Conservation (phyloP, 2,888 invertebrate genomes). For the Alsophila aescularia region DNA sequence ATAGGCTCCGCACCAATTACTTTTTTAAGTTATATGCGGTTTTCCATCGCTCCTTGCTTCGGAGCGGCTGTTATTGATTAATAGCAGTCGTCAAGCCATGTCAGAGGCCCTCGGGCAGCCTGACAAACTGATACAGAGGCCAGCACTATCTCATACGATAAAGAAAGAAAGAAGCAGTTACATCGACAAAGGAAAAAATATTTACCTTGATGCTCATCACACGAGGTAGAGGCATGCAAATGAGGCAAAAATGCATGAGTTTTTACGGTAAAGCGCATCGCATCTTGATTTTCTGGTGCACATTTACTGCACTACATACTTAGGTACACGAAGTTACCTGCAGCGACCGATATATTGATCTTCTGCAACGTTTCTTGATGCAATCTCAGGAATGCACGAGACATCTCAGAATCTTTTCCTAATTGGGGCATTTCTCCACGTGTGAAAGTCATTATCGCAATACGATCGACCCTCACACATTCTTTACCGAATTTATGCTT, state of each 20-base stretch:
- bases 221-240: constrained; percentile 27
- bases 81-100: no score
- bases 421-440: constrained; percentile 31
- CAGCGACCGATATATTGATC: constrained; percentile 1
- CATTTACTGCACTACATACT: constrained; percentile 6
- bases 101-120: no score
- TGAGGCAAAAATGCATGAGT: constrained; percentile 29
- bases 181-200: constrained; percentile 11
- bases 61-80: no score
- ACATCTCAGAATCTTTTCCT: constrained; percentile 9
- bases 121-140: no score
- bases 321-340: no score
- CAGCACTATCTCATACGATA: no score
- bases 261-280: constrained; percentile 18
- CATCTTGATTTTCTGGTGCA: constrained; percentile 19
- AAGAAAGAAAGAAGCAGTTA: no score
- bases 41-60: no score
- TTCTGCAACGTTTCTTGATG: constrained; percentile 21
- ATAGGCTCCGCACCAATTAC: no score
- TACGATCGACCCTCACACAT: constrained; percentile 38
- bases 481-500: constrained; percentile 32
- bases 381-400: constrained; percentile 27
- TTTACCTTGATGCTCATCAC: constrained; percentile 21
- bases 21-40: no score
- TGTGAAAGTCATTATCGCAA: constrained; percentile 36